Conservation (phyloP, 1,140 invertebrate species). For the Pseudomyrmex flavicornis region DNA sequence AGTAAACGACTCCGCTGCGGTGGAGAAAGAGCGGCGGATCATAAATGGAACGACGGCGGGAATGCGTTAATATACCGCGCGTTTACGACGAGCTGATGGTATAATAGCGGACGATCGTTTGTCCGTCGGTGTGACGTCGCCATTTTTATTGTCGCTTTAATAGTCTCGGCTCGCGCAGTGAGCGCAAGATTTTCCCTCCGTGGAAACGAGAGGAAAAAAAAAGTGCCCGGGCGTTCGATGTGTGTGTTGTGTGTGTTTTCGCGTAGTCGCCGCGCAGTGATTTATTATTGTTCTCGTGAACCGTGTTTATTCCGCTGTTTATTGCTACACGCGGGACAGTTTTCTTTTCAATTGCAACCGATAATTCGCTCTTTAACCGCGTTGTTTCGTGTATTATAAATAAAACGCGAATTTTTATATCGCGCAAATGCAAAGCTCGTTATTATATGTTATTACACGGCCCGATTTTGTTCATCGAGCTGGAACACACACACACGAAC, state of each 20-base stretch:
- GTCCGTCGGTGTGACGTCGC: slow-evolving; percentile 61
- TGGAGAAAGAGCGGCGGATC: slow-evolving; percentile 24
- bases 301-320: slow-evolving; percentile 7
- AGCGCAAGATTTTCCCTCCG: slow-evolving; percentile 8
- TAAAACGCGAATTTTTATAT: background rate
- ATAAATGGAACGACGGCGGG: slow-evolving; percentile 40
- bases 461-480: slow-evolving; percentile 49
- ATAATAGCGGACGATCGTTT: slow-evolving; percentile 70
- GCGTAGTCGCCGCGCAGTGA: slow-evolving; percentile 4
- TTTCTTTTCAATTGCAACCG: slow-evolving; percentile 15
- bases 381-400: background rate
- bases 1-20: slow-evolving; percentile 61
- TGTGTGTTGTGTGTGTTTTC: slow-evolving; percentile 22
- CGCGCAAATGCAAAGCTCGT: slow-evolving; percentile 13
- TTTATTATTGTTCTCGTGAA: slow-evolving; percentile 50
- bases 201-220: background rate
- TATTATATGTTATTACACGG: background rate
- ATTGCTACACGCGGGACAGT: background rate
- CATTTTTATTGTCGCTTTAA: slow-evolving; percentile 68
- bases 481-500: slow-evolving; percentile 35
- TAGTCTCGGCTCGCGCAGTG: background rate
- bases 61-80: slow-evolving; percentile 63
- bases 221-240: background rate
- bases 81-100: slow-evolving; percentile 62
- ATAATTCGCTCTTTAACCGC: slow-evolving; percentile 3